Conservation (phyloP, 2,888 invertebrate genomes). For the Caenorhabditis panamensis region DNA sequence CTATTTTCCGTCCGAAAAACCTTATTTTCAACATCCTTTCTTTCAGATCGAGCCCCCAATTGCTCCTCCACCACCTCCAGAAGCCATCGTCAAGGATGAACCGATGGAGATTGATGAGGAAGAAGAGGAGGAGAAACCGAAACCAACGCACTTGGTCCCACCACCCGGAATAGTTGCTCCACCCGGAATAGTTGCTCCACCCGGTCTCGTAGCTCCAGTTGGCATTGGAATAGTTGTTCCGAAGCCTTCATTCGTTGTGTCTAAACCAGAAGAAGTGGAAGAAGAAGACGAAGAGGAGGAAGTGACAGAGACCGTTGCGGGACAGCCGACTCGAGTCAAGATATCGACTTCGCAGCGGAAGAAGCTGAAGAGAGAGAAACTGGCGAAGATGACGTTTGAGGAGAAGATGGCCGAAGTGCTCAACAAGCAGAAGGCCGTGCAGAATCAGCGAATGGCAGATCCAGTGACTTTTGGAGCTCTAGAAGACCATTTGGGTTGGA, state of each 20-base stretch:
- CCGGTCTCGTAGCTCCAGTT: slow-evolving; percentile 38
- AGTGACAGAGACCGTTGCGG: not conserved
- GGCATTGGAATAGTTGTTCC: slow-evolving; percentile 50
- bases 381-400: slow-evolving; percentile 53
- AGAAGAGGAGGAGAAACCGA: slow-evolving; percentile 17
- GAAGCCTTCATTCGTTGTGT: slow-evolving; percentile 35
- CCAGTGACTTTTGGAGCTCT: slow-evolving; percentile 63
- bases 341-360: slow-evolving; percentile 55
- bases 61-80: not conserved
- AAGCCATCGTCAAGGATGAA: slow-evolving; percentile 15
- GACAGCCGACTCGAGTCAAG: slow-evolving; percentile 32
- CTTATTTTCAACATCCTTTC: not conserved
- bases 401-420: slow-evolving; percentile 64
- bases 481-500: slow-evolving; percentile 60
- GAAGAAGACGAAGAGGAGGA: slow-evolving; percentile 39
- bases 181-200: slow-evolving; percentile 21
- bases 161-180: slow-evolving; percentile 28
- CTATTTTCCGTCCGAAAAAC: not conserved
- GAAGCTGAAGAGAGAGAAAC: slow-evolving; percentile 55
- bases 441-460: slow-evolving; percentile 61
- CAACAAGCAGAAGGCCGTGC: slow-evolving; percentile 53
- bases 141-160: slow-evolving; percentile 11
- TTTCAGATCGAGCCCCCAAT: not conserved
- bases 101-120: slow-evolving; percentile 51
- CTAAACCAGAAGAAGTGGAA: slow-evolving; percentile 30